These are phyloP conservation scores for Rhynchopsitta pachyrhyncha DNA, from an alignment of 2,113 vertebrate genomes.

Conservation along the genomic window DNA sequence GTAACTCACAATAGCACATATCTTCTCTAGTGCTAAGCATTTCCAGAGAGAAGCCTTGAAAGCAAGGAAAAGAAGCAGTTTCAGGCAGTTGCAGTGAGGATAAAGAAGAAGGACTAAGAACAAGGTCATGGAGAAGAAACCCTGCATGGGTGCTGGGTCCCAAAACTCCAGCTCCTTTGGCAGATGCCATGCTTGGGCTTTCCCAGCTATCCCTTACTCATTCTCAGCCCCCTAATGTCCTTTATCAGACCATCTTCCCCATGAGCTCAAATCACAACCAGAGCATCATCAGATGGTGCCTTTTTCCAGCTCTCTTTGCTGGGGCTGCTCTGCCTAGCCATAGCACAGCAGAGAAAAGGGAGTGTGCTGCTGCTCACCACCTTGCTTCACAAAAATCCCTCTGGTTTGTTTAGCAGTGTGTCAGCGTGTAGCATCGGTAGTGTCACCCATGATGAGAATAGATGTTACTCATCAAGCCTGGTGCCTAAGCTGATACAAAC, in stretches of 20 bases:
- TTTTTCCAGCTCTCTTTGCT: neutral
- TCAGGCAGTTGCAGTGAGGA: accelerated
- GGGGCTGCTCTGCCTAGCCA: neutral
- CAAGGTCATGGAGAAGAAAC: accelerated
- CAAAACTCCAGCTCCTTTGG: neutral
- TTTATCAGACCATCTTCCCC: neutral
- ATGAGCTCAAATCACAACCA: neutral
- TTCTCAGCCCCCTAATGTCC: neutral
- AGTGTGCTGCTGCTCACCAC: neutral
- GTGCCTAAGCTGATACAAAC: neutral
- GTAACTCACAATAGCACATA: neutral
- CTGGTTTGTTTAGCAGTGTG: neutral
- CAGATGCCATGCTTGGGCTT: neutral
- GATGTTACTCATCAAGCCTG: slow-evolving; percentile 22
- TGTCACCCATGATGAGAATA: slow-evolving; percentile 18
- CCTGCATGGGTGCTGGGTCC: neutral
- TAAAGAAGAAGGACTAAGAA: neutral
- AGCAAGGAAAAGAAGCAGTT: neutral
- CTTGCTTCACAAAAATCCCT: accelerated
- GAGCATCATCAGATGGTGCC: neutral
- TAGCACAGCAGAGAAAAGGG: neutral
- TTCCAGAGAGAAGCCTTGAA: neutral
- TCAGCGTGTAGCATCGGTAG: neutral
- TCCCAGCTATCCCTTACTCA: neutral
- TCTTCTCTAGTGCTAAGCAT: neutral